Conservation (phyloP, 1,140 invertebrate genomes). For the Branchinecta lynchi region DNA sequence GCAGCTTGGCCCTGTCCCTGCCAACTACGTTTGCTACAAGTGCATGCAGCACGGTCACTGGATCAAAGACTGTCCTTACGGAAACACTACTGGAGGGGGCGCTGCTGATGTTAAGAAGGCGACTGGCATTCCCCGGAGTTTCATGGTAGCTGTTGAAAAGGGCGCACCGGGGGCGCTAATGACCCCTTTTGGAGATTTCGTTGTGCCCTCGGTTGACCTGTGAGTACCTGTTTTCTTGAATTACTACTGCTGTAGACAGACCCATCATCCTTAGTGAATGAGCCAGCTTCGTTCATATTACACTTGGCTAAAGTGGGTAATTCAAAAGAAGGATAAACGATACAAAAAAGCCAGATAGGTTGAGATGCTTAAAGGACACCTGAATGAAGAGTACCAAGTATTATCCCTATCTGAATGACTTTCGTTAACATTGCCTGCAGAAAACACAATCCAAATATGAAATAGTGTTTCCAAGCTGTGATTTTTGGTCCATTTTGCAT, state of each 20-base stretch:
- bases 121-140: conserved; percentile 93
- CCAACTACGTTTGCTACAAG: conserved; percentile 78
- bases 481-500: no score
- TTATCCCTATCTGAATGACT: no score
- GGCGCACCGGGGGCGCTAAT: conserved; percentile 79
- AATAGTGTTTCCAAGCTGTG: no score
- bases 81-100: conserved; percentile 34
- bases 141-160: conserved; percentile 82
- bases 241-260: neutral
- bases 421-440: no score
- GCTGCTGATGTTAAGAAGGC: conserved; percentile 64
- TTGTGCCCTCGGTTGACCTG: conserved; percentile 78
- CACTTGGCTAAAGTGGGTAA: no score
- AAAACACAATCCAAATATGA: no score
- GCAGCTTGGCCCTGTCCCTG: conserved; percentile 71
- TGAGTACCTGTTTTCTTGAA: conserved; percentile 39
- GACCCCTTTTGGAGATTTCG: conserved; percentile 78
- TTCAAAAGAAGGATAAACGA: no score
- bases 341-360: no score
- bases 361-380: no score
- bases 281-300: no score
- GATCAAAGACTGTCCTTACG: conserved; percentile 79
- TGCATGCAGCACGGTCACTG: conserved; percentile 86
- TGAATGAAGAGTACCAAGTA: no score
- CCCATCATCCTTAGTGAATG: neutral